Evolutionary conservation across 1,140 invertebrate species (phyloP).

Genomic region (Mesaphorura yosii): DNA sequence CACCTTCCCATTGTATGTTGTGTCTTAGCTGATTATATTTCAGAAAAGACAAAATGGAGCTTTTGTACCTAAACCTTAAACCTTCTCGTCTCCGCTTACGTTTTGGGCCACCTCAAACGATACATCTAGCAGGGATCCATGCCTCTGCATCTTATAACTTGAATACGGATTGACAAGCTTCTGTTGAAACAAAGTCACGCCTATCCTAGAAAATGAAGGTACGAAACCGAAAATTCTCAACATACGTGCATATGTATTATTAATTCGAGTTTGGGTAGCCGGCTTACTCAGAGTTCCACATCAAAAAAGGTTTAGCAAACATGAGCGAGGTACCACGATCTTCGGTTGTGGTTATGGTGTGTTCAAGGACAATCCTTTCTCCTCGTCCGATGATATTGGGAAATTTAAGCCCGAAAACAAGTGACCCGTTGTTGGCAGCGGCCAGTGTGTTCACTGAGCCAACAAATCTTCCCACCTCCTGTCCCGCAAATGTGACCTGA

Average conservation of each 20-base stretch:
- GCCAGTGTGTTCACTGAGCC: conserved; percentile 71
- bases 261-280: too few species aligned
- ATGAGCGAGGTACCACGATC: conserved; percentile 58
- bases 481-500: conserved; percentile 68
- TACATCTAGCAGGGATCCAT: conserved; percentile 52
- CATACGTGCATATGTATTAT: too few species aligned
- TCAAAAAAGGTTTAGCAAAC: conserved; percentile 60
- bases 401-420: conserved; percentile 54
- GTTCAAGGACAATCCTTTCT: conserved; percentile 62
- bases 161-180: conserved; percentile 65
- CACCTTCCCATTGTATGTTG: conserved; percentile 68
- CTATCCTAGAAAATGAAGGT: conserved; percentile 1
- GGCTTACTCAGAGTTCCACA: conserved; percentile 46
- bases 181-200: conserved; percentile 53
- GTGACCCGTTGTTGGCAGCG: conserved; percentile 71
- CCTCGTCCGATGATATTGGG: conserved; percentile 73
- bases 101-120: conserved; percentile 47
- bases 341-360: conserved; percentile 58
- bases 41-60: conserved; percentile 4
- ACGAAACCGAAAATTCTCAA: too few species aligned
- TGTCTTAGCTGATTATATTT: conserved; percentile 49
- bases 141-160: conserved; percentile 56
- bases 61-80: background rate
- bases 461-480: conserved; percentile 56
- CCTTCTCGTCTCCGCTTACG: conserved; percentile 34